Evolutionary conservation across 2,797 vertebrate species (phyloP).

Genomic region (Astyanax mexicanus): DNA sequence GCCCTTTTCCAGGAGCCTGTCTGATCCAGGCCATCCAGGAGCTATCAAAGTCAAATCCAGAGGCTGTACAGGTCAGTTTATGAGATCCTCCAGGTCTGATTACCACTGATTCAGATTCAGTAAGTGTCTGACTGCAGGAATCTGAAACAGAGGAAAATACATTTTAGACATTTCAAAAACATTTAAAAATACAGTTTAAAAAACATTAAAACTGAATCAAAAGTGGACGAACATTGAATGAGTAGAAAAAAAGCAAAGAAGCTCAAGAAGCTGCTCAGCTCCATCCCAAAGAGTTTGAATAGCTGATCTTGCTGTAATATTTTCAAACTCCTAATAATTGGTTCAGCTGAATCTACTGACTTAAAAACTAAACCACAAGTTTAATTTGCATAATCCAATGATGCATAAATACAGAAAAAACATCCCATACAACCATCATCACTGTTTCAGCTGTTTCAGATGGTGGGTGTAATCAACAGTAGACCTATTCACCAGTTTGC

Average conservation of each 20-base stretch:
- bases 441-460: too few relatives aligned
- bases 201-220: background rate
- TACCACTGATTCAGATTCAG: conserved; percentile 18
- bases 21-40: conserved; percentile 32
- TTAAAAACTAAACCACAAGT: background rate
- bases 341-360: background rate
- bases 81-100: conserved; percentile 32
- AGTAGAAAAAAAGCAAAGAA: background rate
- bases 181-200: background rate
- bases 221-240: background rate
- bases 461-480: too few relatives aligned
- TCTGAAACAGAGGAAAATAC: background rate
- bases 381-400: background rate
- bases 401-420: too few relatives aligned
- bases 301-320: background rate
- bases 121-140: conserved; percentile 36
- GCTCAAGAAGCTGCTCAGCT: background rate
- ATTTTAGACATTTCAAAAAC: background rate
- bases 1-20: conserved; percentile 43
- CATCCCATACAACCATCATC: too few relatives aligned
- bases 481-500: too few relatives aligned
- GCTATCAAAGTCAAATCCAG: conserved; percentile 29
- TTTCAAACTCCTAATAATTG: background rate
- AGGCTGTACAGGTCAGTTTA: conserved; percentile 45
- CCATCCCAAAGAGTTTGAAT: background rate